Evolutionary conservation across 2,797 vertebrate genomes (phyloP).

Genomic region (Erpetoichthys calabaricus): DNA sequence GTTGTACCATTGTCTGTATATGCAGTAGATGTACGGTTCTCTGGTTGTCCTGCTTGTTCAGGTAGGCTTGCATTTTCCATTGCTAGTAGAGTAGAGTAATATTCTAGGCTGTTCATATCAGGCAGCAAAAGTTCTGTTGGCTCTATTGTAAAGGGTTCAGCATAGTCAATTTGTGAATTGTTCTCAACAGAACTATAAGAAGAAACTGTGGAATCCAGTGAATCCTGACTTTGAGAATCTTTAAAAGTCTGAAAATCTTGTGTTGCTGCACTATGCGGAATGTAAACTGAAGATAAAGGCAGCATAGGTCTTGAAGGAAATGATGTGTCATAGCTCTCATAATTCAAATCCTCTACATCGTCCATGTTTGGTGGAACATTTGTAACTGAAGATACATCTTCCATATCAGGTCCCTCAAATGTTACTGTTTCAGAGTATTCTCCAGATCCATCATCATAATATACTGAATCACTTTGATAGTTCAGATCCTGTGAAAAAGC

Average conservation of each 20-base stretch:
- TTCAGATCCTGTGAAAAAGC: conserved; percentile 40
- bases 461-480: conserved; percentile 41
- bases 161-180: conserved; percentile 36
- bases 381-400: conserved; percentile 43
- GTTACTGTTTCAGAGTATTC: conserved; percentile 69
- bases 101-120: conserved; percentile 41
- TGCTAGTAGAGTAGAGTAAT: conserved; percentile 42
- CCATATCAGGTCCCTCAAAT: conserved; percentile 44
- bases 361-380: conserved; percentile 42
- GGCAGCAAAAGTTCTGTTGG: conserved; percentile 41
- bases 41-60: neutral
- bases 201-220: conserved; percentile 20
- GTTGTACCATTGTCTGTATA: conserved; percentile 11
- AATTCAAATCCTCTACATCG: conserved; percentile 55
- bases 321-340: conserved; percentile 53
- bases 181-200: conserved; percentile 30
- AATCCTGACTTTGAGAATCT: conserved; percentile 23
- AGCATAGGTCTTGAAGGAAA: conserved; percentile 61
- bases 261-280: conserved; percentile 9
- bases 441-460: conserved; percentile 65
- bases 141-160: conserved; percentile 27
- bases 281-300: conserved; percentile 48
- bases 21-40: conserved; percentile 19
- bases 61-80: conserved; percentile 19
- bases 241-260: conserved; percentile 19